Base-by-base conservation (phyloP, 2,797 vertebrate genomes). In the Sciaenops ocellatus region DNA sequence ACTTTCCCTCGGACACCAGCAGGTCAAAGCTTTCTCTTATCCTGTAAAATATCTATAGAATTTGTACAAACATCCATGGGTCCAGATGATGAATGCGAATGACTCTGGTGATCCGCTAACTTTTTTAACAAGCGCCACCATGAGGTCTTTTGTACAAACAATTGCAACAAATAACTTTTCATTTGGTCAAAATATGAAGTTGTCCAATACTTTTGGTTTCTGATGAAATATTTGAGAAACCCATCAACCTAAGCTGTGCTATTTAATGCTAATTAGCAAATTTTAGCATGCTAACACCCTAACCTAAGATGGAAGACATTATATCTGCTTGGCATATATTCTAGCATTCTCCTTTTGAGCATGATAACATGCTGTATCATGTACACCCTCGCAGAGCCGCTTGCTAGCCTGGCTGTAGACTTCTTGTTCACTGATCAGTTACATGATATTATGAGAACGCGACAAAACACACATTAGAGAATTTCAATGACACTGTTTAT, bases 401-500 rank as follows among this genome's bases (percentile, higher is more conserved):
- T 2, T 7, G 3, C 51, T 11, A 11, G 26, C 46, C 34, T 18
- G 54, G 57, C 57, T 42, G 38, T 28, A 9, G 47, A 13, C 22
- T 7, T 20, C 24, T 12, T 30, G 18, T 63, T 72, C 50, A 69
- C 22, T 28, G 26, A 73, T 71, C 48, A 47, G 34, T 52, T 34
- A 44, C 54, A 56, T n/a, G 11, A 61, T 60, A 66, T 52, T 28
- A 55, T 78, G 55, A 60, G 17, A 82, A 87, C 22, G 42, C 52
- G 65, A 93, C 87, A 92, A 91, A 93, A 89, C 87, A 94, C 91
- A 93, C 89, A 72, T 76, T 76, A 76, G 26, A 90, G 66, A 81
- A 87, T 79, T 92, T 92, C 76, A 90, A 90, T 91, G 87, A 94
- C 92, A 95, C 88, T 76, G 86, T 94, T 95, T 94, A 94, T 94